Evolutionary conservation across 2,797 vertebrate genomes (phyloP).

Genomic region (Psittacula derbiana): DNA sequence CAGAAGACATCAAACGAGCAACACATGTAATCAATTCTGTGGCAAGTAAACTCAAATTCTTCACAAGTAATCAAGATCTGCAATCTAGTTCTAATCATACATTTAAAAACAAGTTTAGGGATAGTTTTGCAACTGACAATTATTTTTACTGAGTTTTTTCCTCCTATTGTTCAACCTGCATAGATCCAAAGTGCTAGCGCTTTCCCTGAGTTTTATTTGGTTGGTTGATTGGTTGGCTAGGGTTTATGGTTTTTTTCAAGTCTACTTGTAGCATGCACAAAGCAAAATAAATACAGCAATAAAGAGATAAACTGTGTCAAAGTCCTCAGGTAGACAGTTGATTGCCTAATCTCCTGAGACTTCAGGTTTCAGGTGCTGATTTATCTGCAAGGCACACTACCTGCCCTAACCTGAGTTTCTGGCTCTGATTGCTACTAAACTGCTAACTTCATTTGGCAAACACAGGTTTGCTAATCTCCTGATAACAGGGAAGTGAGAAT

Average conservation of each 20-base stretch:
- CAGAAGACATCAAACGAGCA: fast-evolving
- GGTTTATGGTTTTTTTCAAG: neutral
- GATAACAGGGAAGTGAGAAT: neutral
- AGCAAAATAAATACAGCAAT: neutral
- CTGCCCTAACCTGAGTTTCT: conserved; percentile 6
- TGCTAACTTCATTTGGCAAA: neutral
- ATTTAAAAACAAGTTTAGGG: neutral
- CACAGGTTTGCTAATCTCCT: neutral
- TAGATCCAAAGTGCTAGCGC: neutral
- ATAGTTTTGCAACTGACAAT: neutral
- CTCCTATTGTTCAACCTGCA: neutral
- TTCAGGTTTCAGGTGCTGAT: neutral
- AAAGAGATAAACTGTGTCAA: neutral
- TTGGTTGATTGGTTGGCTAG: neutral
- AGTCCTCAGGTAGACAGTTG: neutral
- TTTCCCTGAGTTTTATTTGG: fast-evolving
- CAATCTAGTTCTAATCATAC: neutral
- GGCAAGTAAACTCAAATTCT: neutral
- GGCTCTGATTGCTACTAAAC: neutral
- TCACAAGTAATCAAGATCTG: neutral
- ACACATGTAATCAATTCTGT: neutral
- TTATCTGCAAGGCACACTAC: neutral
- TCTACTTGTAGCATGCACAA: neutral
- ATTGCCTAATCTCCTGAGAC: neutral
- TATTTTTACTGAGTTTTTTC: neutral